Conservation (phyloP, 2,888 invertebrate species). For the Synergus itoensis region DNA sequence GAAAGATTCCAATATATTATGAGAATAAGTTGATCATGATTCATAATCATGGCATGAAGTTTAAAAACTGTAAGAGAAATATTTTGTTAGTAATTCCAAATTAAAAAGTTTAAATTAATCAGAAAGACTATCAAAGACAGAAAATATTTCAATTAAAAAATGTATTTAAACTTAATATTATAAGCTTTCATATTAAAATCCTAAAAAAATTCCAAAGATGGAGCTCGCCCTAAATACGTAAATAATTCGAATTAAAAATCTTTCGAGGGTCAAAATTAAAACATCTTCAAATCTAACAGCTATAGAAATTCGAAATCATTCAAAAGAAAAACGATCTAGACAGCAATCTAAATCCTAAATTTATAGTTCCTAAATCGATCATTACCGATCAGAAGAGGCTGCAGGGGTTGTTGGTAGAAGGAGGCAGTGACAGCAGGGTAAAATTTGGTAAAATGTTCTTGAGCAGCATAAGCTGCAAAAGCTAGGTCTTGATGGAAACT, state of each 20-base stretch:
- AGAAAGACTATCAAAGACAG: too few relatives aligned
- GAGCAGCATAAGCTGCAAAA: slow-evolving; percentile 51
- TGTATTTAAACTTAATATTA: too few relatives aligned
- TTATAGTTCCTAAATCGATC: not conserved
- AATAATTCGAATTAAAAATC: too few relatives aligned
- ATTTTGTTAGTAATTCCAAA: too few relatives aligned
- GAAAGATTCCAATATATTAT: not conserved
- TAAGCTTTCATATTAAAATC: not conserved
- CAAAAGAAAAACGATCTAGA: not conserved
- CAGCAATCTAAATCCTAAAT: not conserved
- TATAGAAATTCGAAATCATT: not conserved
- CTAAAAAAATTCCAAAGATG: not conserved
- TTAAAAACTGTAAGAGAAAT: too few relatives aligned
- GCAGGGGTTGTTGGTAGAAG: slow-evolving; percentile 74
- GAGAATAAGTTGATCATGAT: too few relatives aligned
- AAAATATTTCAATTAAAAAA: too few relatives aligned
- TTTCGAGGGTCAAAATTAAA: too few relatives aligned
- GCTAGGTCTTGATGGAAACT: slow-evolving; percentile 89
- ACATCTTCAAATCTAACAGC: not conserved
- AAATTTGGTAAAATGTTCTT: slow-evolving; percentile 59
- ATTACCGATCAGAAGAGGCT: slow-evolving; percentile 74
- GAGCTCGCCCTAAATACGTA: not conserved
- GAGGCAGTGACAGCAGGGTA: slow-evolving; percentile 66
- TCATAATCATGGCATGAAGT: too few relatives aligned
- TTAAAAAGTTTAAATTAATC: too few relatives aligned